Evolutionary conservation across 2,797 vertebrate species (phyloP).

Genomic region (Leuciscus waleckii): DNA sequence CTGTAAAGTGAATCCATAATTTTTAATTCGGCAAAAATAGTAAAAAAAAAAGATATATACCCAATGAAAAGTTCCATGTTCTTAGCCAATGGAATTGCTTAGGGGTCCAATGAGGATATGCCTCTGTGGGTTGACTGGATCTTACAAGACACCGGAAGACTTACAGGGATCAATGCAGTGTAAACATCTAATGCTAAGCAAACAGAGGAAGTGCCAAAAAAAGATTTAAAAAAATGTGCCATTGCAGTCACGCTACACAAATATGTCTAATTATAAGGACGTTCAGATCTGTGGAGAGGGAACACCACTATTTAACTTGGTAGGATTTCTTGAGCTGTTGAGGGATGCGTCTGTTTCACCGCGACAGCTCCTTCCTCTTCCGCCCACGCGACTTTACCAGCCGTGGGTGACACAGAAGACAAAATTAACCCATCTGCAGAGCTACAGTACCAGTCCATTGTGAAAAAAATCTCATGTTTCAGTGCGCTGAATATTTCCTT

Average conservation of each 20-base stretch:
- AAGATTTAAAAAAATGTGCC: not conserved
- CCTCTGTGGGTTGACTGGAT: not conserved
- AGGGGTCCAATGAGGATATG: not conserved
- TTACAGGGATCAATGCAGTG: not conserved
- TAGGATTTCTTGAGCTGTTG: conserved; percentile 32
- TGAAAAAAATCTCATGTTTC: conserved; percentile 36
- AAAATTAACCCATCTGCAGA: conserved; percentile 54
- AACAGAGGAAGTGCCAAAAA: not conserved
- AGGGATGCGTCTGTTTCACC: conserved; percentile 38
- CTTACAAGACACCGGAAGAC: not conserved
- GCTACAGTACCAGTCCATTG: conserved; percentile 41
- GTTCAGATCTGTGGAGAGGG: conserved; percentile 16
- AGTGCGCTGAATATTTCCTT: not conserved
- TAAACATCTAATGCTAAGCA: conserved; percentile 4
- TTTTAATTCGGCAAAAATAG: not conserved
- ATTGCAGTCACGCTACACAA: not conserved
- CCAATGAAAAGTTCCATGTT: not conserved
- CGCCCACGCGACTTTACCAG: conserved; percentile 42
- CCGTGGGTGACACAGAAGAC: conserved; percentile 45
- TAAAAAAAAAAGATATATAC: not conserved
- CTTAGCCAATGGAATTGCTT: not conserved
- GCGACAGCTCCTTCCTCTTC: conserved; percentile 45
- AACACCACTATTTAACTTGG: conserved; percentile 21
- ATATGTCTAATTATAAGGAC: conserved; percentile 27
- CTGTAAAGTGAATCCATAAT: not conserved